Evolutionary conservation across 2,113 vertebrate species (phyloP), one percentile per base, ranked within the genome.

Genomic region (Oxygymnocypris stewartii): DNA sequence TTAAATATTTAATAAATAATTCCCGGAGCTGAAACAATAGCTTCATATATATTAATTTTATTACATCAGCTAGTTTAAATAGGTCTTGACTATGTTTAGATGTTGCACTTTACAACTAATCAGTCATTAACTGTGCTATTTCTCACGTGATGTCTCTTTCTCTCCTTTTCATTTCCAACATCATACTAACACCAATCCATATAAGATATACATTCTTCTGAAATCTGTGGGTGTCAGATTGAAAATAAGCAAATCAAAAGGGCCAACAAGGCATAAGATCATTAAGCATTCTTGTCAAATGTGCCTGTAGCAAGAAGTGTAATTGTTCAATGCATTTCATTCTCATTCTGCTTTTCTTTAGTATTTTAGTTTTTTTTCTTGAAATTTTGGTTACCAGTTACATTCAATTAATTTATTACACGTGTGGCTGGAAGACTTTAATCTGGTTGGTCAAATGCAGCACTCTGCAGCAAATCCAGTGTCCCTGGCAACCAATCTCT

Each of bases 401-500:
- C 31, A 69, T 35, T 37, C 8, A 37, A 20, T 71, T 47, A 6
- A n/a, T 73, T 12, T 73, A 42, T 23, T 73, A 69, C 14, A 40
- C 16, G 10, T 35, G 7, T n/a, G 3, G 23, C 20, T 13, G 37
- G 37, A 44, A 74, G 12, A 12, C 71, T 44, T 42, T 10, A n/a
- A 47, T 47, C n/a, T 25, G 23, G 47, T 75, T 75, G 73, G 42
- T 47, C 73, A 42, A 73, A 73, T 5, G 37, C 37, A 42, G 35
- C 37, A 42, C 35, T 42, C 42, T 25, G 40, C 23, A 47, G 40
- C 28, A n/a, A 75, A 75, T 47, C n/a, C 12, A 25, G 25, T 47
- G 73, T 47, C 12, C 42, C n/a, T 75, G 73, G 73, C 42, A 75
- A 75, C 73, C 73, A 47, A 14, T 47, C 42, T 47, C 73, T 23